phyloP scores from a whole-genome alignment of 2,113 vertebrate genomes.

The Brachyistius frenatus region DNA sequence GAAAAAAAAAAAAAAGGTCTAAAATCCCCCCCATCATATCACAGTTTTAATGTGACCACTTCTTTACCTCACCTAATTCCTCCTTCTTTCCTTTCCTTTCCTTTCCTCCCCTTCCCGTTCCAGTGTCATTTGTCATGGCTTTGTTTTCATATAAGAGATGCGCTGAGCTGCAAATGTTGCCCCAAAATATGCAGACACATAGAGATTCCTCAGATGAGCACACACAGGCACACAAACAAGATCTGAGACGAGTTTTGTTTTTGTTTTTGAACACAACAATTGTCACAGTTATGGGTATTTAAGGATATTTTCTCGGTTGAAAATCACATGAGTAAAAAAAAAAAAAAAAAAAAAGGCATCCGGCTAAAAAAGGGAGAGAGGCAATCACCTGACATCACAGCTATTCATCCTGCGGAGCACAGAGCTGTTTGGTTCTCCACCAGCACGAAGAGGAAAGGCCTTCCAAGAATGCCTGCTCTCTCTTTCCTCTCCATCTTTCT shows the following conservation, averaged over 20 bases:
- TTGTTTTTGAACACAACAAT: slow-evolving; percentile 46
- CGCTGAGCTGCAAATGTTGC: neutral
- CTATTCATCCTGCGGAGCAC: slow-evolving; percentile 58
- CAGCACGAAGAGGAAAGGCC: slow-evolving; percentile 59
- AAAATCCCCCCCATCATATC: slow-evolving; percentile 45
- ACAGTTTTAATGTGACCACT: slow-evolving; percentile 42
- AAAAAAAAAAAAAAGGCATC: slow-evolving; percentile 27
- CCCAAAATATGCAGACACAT: slow-evolving; percentile 19
- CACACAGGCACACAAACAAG: neutral
- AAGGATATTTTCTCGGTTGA: slow-evolving; percentile 45
- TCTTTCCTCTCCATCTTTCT: slow-evolving; percentile 43
- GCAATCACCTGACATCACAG: slow-evolving; percentile 64
- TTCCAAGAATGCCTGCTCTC: slow-evolving; percentile 70
- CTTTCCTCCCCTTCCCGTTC: slow-evolving; percentile 15
- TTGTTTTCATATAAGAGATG: neutral
- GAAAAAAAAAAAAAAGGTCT: slow-evolving; percentile 14
- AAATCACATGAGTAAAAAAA: slow-evolving; percentile 30
- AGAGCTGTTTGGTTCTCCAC: slow-evolving; percentile 57
- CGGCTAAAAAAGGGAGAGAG: slow-evolving; percentile 40
- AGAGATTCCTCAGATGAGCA: slow-evolving; percentile 9
- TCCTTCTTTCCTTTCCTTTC: slow-evolving; percentile 12
- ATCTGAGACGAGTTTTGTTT: slow-evolving; percentile 32
- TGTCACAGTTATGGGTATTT: slow-evolving; percentile 60
- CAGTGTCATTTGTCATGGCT: slow-evolving; percentile 4
- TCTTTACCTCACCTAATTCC: slow-evolving; percentile 40